phyloP scores from a whole-genome alignment of 2,888 invertebrate genomes.

The Amphipyra tragopoginis region DNA sequence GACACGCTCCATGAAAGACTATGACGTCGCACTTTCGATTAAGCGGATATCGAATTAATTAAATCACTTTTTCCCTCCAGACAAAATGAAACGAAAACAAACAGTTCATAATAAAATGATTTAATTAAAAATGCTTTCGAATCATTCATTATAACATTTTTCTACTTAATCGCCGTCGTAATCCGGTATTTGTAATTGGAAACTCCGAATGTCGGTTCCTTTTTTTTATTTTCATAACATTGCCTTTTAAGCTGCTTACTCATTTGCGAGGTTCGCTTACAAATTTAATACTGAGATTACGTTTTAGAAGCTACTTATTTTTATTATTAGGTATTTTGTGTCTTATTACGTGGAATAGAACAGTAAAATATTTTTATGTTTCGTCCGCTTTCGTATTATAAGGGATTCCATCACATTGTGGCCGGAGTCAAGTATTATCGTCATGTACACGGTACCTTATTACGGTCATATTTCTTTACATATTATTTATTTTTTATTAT shows the following conservation, averaged over 20 bases:
- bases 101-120: conserved; percentile 32
- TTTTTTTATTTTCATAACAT: conserved; percentile 50
- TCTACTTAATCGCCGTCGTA: conserved; percentile 40
- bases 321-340: conserved; percentile 39
- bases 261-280: conserved; percentile 45
- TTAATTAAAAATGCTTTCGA: conserved; percentile 53
- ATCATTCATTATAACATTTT: conserved; percentile 43
- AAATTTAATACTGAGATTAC: conserved; percentile 47
- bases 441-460: background rate
- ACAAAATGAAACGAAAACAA: conserved; percentile 27
- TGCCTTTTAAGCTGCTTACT: conserved; percentile 42
- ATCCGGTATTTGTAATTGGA: conserved; percentile 56
- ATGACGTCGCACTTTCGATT: conserved; percentile 6
- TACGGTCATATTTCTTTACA: background rate
- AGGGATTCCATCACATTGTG: conserved; percentile 8
- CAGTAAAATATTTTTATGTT: conserved; percentile 13
- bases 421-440: background rate
- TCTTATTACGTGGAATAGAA: conserved; percentile 33
- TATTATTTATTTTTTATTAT: no score
- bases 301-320: conserved; percentile 48
- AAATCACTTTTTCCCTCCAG: background rate
- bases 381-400: background rate
- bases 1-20: background rate
- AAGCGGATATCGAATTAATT: conserved; percentile 13
- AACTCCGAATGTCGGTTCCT: conserved; percentile 27